These are phyloP conservation scores for Chloroceryle inda DNA, from an alignment of 2,797 vertebrate genomes.

Conservation along the genomic window DNA sequence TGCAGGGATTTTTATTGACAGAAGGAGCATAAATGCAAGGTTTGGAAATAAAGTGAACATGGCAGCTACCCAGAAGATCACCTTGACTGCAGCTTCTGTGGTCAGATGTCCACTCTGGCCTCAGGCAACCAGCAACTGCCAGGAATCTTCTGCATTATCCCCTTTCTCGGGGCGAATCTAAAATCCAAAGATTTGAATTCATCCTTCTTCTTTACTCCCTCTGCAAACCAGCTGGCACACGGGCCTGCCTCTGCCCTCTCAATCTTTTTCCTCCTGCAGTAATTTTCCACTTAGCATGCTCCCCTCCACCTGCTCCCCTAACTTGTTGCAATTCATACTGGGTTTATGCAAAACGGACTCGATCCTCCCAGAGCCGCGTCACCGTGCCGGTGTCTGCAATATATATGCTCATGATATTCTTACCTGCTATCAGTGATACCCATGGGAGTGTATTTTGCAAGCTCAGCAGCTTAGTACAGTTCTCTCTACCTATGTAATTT, in stretches of 20 bases:
- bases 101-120: background rate
- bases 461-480: background rate
- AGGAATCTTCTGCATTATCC: background rate
- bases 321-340: background rate
- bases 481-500: background rate
- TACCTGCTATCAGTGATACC: background rate
- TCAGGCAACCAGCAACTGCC: background rate
- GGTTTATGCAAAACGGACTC: background rate
- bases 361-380: background rate
- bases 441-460: background rate
- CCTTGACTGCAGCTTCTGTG: background rate
- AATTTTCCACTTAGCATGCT: background rate
- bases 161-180: background rate
- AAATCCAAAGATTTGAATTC: background rate
- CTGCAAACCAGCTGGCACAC: background rate
- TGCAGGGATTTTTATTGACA: constrained; percentile 36
- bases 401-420: background rate
- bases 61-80: background rate
- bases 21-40: background rate
- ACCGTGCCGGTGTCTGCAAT: accelerated
- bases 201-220: background rate
- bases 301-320: background rate
- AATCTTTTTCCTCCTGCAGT: background rate
- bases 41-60: background rate
- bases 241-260: background rate